Base-by-base conservation (phyloP, 1,140 invertebrate genomes). In the Thereuonema tuberculata region DNA sequence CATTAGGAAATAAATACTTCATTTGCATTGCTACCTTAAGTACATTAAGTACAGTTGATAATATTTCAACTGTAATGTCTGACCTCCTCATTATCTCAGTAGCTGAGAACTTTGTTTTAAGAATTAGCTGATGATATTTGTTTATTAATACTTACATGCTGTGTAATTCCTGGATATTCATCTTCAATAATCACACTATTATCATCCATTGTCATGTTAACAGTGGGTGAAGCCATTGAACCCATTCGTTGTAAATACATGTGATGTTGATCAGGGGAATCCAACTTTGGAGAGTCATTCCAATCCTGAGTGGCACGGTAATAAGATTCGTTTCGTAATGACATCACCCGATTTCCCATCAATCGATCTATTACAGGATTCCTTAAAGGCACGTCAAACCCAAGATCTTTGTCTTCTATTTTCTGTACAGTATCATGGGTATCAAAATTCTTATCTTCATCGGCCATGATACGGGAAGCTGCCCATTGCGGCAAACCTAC, bases 301-400 rank as follows among this genome's bases (percentile, higher is more conserved):
- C n/a, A n/a, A 50, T 50, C 59, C 5, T 60, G 49, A 54, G 28
- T 46, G 15, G 59, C 59, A 12, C 25, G 50, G 31, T 60, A 92
- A 66, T 92, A 93, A 68, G 89, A 92, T 71, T 92, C 88, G 67
- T 91, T 93, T 21, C 84, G 73, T 49, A 86, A 64, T 58, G 61
- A 17, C 56, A 53, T 20, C 60, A 62, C 52, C 47, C 78, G 77
- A 64, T 83, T 80, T 61, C 84, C 84, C 24, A 86, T 91, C 63
- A 93, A 72, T 68, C 87, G 75, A 68, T 92, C 88, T 64, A 92
- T 82, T 29, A 91, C 87, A 47, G 89, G 88, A 74, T 87, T 87
- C 43, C 69, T 53, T n/a, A 61, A 9, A 20, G 25, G 25, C 2
- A 21, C 17, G 23, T 58, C 57, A 3, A 58, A 48, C 9, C 57